Evolutionary conservation across 1,140 invertebrate genomes (phyloP).

Genomic region (Carcinoscorpius rotundicauda): DNA sequence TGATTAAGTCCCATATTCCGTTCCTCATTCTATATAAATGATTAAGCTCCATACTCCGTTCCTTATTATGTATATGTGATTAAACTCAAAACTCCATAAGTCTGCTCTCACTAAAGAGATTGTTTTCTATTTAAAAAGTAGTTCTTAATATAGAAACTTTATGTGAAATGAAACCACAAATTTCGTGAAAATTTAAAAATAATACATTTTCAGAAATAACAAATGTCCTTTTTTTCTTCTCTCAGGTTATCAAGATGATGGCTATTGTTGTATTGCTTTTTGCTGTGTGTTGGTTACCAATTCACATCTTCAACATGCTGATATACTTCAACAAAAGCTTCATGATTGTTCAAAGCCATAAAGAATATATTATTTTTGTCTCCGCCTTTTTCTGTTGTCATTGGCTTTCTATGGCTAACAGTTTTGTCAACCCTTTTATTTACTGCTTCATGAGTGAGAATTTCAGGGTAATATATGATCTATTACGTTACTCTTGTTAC

Average conservation of each 20-base stretch:
- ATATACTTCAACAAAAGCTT: constrained; percentile 27
- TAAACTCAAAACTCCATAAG: too few relatives aligned
- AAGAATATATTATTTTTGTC: constrained; percentile 27
- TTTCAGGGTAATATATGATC: constrained; percentile 47
- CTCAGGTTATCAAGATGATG: constrained; percentile 46
- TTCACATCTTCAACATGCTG: constrained; percentile 34
- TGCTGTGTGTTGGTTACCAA: constrained; percentile 44
- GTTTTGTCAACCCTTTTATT: constrained; percentile 73
- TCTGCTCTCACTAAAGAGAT: too few relatives aligned
- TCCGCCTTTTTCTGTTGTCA: constrained; percentile 38
- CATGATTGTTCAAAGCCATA: constrained; percentile 22
- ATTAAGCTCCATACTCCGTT: too few relatives aligned
- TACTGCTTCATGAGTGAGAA: constrained; percentile 79
- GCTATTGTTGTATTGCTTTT: constrained; percentile 41
- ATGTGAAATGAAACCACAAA: not conserved
- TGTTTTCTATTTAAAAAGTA: not conserved
- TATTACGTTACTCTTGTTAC: too few relatives aligned
- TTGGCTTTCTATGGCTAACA: constrained; percentile 52
- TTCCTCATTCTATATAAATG: too few relatives aligned
- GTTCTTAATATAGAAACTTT: not conserved
- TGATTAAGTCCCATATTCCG: too few relatives aligned
- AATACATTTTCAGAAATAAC: constrained; percentile 1
- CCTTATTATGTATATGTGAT: too few relatives aligned
- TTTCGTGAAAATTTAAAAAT: not conserved
- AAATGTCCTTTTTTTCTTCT: not conserved